Base-by-base conservation (phyloP, 35 echinoderm and acorn worm genomes). In the Hemicentrotus pulcherrimus region DNA sequence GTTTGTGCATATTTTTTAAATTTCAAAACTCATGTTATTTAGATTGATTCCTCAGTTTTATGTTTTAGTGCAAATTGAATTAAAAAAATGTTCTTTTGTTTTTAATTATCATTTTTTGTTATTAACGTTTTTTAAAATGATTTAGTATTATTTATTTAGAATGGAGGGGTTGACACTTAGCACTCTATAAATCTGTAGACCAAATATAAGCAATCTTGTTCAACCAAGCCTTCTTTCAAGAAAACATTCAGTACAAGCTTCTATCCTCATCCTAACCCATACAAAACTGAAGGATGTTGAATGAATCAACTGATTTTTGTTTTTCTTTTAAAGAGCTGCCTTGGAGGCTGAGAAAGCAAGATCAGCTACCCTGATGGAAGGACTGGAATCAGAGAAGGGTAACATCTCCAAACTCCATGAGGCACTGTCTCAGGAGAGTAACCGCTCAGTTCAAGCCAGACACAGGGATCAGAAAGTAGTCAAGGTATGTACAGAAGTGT, bases 381-480 rank as follows among this genome's bases (percentile, higher is more conserved):
- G 95, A 8, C 87, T 99, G 24, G 95, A 96, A 1, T 85, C 94
- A 3, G 98, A 99, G 70, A 96, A 96, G 93, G 71, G 95, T 24
- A 96, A 96, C 46, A 60, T 94, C 13, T 50, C 95, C 41, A 96
- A 95, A 32, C 94, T 99, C 31, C 94, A 96, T 5, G 94, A 95
- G 13, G 92, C 96, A 6, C 86, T 97, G 2, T 95, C 97, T 30
- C 55, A 31, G 45, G 98, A 99, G 88, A 96, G 31, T 85, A 50
- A 95, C 9, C 70, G 95, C 13, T 92, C 94, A 18, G 60, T 91
- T 28, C 92, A 97, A 32, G 92, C 94, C 58, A 94, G 95, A 31
- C 87, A 97, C 19, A 95, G 96, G 47, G 98, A 99, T 41, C 98
- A 99, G 88, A 88, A 96, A 35, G 61, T 97, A 7, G 95, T 96